Conservation (phyloP, 2,113 vertebrate genomes). For the Rhabdornis inornatus region DNA sequence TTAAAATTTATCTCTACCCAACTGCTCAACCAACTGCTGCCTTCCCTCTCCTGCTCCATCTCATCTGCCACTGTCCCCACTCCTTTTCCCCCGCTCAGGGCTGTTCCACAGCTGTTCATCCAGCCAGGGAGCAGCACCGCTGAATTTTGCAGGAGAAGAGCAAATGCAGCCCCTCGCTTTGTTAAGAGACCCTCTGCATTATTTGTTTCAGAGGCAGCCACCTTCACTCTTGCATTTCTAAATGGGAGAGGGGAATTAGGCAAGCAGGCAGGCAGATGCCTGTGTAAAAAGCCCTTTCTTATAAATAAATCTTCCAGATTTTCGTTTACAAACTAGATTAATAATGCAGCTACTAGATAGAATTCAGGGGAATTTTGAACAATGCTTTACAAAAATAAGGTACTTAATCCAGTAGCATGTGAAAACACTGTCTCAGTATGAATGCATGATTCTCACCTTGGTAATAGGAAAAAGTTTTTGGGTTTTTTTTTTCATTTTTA, state of each 20-base stretch:
- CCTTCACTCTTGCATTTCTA: not conserved
- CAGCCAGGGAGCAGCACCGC: slow-evolving; percentile 21
- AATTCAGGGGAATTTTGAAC: not conserved
- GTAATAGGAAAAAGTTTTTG: not conserved
- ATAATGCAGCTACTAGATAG: not conserved
- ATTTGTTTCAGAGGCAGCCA: slow-evolving; percentile 27
- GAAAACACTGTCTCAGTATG: not conserved
- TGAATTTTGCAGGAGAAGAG: slow-evolving; percentile 64
- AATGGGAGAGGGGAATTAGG: not conserved
- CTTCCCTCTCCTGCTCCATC: not conserved
- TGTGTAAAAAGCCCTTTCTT: not conserved
- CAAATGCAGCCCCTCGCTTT: not conserved
- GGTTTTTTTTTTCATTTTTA: not conserved
- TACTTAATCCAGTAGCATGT: not conserved
- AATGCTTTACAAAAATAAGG: not conserved
- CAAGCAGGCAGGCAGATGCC: not conserved
- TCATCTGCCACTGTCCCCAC: slow-evolving; percentile 8
- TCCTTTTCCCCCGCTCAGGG: not conserved
- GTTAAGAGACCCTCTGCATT: slow-evolving; percentile 1
- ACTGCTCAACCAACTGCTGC: slow-evolving; percentile 52
- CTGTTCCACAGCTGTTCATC: slow-evolving; percentile 44
- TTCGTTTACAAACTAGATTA: not conserved
- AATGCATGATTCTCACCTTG: not conserved
- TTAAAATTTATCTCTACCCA: slow-evolving; percentile 29
- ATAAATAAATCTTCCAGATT: slow-evolving; percentile 20